A percentile compares a stretch with the other conserved stretches of the same genome.
Conservation (phyloP, 2,888 invertebrate species). For the Bombylius discolor region DNA sequence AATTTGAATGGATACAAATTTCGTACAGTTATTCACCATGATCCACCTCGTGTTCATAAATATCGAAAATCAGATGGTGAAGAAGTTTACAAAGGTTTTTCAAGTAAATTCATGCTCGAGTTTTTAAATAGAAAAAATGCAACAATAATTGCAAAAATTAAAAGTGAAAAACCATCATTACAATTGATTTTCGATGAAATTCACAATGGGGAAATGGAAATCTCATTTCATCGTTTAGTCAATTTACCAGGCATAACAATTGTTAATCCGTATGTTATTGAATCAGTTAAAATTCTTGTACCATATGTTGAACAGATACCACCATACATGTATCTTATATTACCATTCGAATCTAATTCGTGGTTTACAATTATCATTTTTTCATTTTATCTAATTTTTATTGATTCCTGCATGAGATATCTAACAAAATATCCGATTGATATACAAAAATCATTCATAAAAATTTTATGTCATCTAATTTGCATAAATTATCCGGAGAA, state of each 20-base stretch:
- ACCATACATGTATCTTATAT: not conserved
- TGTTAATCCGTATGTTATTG: not conserved
- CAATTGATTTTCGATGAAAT: not conserved
- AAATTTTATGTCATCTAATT: not conserved
- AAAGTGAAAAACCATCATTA: too few species aligned
- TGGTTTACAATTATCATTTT: not conserved
- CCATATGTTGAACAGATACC: not conserved
- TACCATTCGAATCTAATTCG: not conserved
- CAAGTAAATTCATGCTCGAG: not conserved
- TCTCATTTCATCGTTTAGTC: not conserved
- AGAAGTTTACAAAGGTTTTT: not conserved
- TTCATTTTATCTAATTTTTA: not conserved
- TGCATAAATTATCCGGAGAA: not conserved
- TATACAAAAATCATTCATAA: not conserved
- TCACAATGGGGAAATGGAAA: not conserved
- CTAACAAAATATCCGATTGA: not conserved
- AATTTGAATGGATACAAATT: slow-evolving; percentile 3
- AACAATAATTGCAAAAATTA: not conserved
- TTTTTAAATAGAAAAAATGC: not conserved
- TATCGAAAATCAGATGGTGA: not conserved
- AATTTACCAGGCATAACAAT: not conserved
- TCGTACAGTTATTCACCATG: not conserved
- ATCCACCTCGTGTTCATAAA: slow-evolving; percentile 3
- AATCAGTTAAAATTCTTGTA: not conserved
- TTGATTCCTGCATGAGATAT: not conserved